A percentile compares a stretch with the other conserved stretches of the same genome.
Conservation (phyloP, 2,888 invertebrate genomes). For the Brenthis daphne region DNA sequence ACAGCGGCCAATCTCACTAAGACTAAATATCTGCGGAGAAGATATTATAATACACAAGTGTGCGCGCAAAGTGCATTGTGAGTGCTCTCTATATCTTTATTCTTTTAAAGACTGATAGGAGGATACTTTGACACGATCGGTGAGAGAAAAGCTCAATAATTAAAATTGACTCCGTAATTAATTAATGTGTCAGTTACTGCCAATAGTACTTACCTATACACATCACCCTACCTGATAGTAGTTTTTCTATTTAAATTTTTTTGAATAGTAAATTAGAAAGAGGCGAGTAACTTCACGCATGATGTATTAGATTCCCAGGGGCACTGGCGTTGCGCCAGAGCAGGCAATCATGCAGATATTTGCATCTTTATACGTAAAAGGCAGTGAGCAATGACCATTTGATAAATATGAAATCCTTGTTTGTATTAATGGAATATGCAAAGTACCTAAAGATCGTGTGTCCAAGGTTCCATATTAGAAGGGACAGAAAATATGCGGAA, state of each 20-base stretch:
- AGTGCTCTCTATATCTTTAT: too few species aligned
- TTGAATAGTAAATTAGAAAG: conserved; percentile 1
- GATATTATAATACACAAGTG: too few species aligned
- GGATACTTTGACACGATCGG: too few species aligned
- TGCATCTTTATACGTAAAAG: conserved; percentile 15
- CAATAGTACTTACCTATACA: too few species aligned
- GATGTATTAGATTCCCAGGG: conserved; percentile 26
- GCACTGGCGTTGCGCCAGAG: conserved; percentile 27
- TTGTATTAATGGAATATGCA: background rate
- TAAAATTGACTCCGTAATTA: too few species aligned
- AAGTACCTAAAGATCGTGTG: background rate
- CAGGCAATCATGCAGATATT: conserved; percentile 12
- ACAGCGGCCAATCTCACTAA: too few species aligned
- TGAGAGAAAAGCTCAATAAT: too few species aligned
- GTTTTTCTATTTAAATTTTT: background rate
- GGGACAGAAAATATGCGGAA: background rate
- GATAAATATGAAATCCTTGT: conserved; percentile 1
- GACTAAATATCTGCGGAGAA: too few species aligned
- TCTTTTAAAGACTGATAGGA: too few species aligned
- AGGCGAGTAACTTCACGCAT: conserved; percentile 8
- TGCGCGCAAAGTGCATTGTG: too few species aligned
- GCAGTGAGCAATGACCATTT: conserved; percentile 10
- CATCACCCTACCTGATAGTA: too few species aligned
- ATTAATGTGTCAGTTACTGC: too few species aligned
- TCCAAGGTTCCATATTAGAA: background rate